Base-by-base conservation (phyloP, 2,888 invertebrate genomes). In the Machimus atricapillus region DNA sequence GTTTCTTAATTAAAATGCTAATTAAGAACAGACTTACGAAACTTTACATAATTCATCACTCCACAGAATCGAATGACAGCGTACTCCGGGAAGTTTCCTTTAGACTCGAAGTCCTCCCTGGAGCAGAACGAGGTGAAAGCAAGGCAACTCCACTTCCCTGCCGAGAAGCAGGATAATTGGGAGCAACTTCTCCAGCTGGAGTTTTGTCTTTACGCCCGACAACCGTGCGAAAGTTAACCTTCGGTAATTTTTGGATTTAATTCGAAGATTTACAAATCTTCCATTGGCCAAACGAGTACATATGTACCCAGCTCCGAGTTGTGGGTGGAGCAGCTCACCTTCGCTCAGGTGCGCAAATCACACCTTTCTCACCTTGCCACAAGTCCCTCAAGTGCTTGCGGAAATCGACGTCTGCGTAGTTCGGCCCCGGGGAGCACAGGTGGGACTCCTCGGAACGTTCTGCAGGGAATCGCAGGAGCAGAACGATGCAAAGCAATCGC, bases 1-100 rank as follows among this genome's bases (percentile, higher is more conserved):
- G 56, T 81, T 81, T 81, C 81, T 81, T 81, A 81, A 81, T 81
- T 81, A 81, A 81, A 81, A 52, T 81, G 81, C 81, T 81, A 81
- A 81, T 81, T 81, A 81, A 56, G 56, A 81, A 27, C 81, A 81
- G 81, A 31, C 81, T 81, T 52, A 56, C 81, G 81, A 81, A 81
- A 81, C 52, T 81, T 81, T 81, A 81, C 46, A 81, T 81, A 81
- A 81, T 81, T 81, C 81, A 81, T 81, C 81, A 81, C 52, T 52
- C 81, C 43, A 27, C n/a, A 46, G 43, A 81, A 56, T 81, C 52
- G 46, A 56, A 81, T 81, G 81, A 81, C 31, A 81, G 81, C 81
- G 52, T 34, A 43, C 27, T 31, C 34, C 52, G 16, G 14, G 16
- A 81, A 81, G 81, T 81, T 81, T 56, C 81, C 16, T 81, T 81